phyloP scores from a whole-genome alignment of 2,113 vertebrate genomes.

The Acinonyx jubatus region DNA sequence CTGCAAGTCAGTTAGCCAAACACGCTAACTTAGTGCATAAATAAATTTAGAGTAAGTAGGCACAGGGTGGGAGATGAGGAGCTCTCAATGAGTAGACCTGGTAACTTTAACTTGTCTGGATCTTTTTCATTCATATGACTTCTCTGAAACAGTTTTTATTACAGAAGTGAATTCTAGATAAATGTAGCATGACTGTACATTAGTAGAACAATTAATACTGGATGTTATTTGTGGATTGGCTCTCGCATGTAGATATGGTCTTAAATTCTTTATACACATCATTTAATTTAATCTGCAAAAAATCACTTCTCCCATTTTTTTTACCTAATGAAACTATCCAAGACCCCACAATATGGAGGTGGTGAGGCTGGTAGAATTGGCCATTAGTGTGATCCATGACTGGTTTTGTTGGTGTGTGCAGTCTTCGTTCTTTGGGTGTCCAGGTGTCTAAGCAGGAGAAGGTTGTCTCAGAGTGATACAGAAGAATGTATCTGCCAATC shows the following conservation, averaged over 20 bases:
- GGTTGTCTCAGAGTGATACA: rapidly evolving
- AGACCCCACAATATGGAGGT: neutral
- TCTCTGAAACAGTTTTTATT: neutral
- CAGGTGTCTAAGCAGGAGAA: too few relatives aligned
- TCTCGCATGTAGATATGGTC: neutral
- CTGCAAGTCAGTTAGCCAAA: neutral
- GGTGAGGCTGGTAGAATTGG: neutral
- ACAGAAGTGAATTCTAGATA: neutral
- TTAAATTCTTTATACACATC: neutral
- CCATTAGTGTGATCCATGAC: neutral
- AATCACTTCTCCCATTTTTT: neutral
- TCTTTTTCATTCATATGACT: neutral
- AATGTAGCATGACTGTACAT: neutral
- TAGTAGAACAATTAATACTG: neutral
- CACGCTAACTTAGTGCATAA: neutral
- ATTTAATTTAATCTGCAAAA: neutral
- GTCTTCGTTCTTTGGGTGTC: neutral
- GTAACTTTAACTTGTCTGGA: neutral
- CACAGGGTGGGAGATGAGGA: rapidly evolving
- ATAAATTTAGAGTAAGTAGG: neutral
- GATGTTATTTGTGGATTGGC: neutral
- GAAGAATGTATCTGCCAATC: too few relatives aligned
- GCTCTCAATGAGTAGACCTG: neutral
- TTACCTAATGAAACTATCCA: neutral
- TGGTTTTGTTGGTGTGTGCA: neutral